Percentiles rank a stretch among this genome's conserved stretches.
Evolutionary conservation across 2,113 vertebrate genomes (phyloP).

Genomic region (Pandion haliaetus): DNA sequence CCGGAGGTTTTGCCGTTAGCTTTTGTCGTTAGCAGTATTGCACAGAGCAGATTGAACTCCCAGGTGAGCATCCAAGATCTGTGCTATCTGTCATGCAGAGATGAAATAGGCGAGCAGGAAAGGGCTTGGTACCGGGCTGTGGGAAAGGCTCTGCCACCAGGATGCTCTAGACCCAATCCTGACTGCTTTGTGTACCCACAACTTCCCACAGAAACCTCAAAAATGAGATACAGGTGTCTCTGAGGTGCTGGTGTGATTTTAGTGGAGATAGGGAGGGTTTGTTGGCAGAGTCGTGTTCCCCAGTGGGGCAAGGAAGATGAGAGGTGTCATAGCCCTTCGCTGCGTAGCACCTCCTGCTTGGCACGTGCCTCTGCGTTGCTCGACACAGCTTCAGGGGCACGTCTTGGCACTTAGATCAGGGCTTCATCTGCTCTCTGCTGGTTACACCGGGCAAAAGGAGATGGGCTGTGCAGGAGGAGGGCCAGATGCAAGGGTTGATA

Average conservation of each 20-base stretch:
- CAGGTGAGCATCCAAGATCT: background rate
- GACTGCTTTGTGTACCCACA: background rate
- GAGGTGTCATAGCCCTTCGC: background rate
- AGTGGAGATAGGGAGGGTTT: background rate
- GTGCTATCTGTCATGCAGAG: background rate
- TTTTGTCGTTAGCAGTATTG: background rate
- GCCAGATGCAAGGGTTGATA: background rate
- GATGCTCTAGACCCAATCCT: background rate
- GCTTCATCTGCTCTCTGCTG: background rate
- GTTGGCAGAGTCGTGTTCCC: background rate
- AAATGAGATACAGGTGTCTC: accelerated
- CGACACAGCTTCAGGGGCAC: background rate
- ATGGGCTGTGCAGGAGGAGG: background rate
- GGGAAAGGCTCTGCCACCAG: background rate
- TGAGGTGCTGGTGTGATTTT: background rate
- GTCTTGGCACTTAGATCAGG: background rate
- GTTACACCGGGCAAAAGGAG: background rate
- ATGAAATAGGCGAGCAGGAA: background rate
- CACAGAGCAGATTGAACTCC: background rate
- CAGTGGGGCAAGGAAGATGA: background rate
- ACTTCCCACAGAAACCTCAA: background rate
- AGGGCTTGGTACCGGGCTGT: background rate
- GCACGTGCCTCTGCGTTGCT: accelerated
- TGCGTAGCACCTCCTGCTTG: background rate
- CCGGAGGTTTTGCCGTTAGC: background rate